Percentiles rank a stretch among this genome's conserved stretches.
These are phyloP conservation scores for Drosophila lowei DNA, from an alignment of 1,140 invertebrate species.

Conservation along the genomic window DNA sequence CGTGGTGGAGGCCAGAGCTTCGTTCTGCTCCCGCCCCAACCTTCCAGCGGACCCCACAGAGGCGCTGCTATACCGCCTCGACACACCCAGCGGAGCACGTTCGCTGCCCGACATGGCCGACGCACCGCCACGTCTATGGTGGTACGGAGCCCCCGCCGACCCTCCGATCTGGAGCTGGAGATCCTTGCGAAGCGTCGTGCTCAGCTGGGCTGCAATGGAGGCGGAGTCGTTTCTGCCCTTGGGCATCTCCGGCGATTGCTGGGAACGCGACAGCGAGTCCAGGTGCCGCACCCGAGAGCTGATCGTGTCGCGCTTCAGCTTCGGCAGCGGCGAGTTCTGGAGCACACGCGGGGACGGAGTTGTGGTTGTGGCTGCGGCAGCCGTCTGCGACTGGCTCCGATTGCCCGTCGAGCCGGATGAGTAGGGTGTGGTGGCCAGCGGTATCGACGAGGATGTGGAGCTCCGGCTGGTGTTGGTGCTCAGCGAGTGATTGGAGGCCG, in stretches of 20 bases:
- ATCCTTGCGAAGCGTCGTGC: conserved; percentile 74
- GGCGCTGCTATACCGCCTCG: conserved; percentile 75
- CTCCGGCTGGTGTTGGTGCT: conserved; percentile 80
- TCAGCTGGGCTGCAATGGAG: conserved; percentile 73
- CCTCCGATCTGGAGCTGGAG: conserved; percentile 59
- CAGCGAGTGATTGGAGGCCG: conserved; percentile 76
- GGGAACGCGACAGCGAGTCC: conserved; percentile 83
- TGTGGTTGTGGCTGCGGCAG: conserved; percentile 68
- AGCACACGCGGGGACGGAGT: conserved; percentile 83
- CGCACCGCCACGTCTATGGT: conserved; percentile 39
- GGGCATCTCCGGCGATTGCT: conserved; percentile 57
- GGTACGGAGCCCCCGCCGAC: conserved; percentile 30
- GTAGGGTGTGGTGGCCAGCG: conserved; percentile 75
- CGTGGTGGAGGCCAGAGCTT: conserved; percentile 80
- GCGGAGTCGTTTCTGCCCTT: conserved; percentile 33
- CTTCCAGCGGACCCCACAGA: conserved; percentile 52
- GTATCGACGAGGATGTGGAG: conserved; percentile 79
- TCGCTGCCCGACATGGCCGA: conserved; percentile 33
- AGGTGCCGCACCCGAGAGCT: conserved; percentile 85
- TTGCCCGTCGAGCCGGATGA: conserved; percentile 64
- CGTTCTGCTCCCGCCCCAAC: conserved; percentile 45
- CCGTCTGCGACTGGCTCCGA: conserved; percentile 46
- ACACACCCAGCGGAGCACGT: conserved; percentile 30
- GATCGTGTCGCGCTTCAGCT: conserved; percentile 86
- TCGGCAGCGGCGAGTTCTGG: conserved; percentile 83